Evolutionary conservation across 2,797 vertebrate species (phyloP).

Genomic region (Cyprinodon diabolis): DNA sequence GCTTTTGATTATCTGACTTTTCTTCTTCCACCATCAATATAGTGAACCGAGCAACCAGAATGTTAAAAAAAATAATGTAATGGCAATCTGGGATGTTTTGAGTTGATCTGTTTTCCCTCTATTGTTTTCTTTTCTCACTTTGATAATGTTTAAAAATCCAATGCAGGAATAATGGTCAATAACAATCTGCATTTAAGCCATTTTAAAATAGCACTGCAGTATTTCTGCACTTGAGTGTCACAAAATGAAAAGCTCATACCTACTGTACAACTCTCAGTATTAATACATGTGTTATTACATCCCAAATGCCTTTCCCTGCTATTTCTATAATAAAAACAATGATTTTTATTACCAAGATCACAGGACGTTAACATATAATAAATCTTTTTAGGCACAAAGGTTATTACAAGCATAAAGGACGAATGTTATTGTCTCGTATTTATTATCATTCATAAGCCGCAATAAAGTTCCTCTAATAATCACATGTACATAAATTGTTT

Average conservation of each 20-base stretch:
- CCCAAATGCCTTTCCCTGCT: background rate
- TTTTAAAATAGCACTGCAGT: background rate
- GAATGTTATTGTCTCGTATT: constrained; percentile 24
- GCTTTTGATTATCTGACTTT: background rate
- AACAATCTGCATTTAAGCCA: background rate
- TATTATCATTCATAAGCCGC: constrained; percentile 38
- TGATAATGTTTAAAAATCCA: background rate
- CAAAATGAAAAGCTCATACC: background rate
- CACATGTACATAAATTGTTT: constrained; percentile 56
- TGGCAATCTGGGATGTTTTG: background rate
- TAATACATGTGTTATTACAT: background rate
- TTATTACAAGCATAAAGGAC: constrained; percentile 6
- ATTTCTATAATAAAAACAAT: constrained; percentile 9
- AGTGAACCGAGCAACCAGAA: background rate
- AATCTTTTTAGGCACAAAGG: constrained; percentile 15
- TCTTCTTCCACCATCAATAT: background rate
- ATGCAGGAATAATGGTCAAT: background rate
- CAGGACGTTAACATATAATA: constrained; percentile 6
- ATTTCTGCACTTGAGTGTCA: background rate
- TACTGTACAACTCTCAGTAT: background rate
- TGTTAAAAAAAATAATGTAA: background rate
- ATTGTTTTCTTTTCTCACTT: background rate
- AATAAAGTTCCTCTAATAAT: constrained; percentile 57
- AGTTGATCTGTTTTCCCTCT: background rate
- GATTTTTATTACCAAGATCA: constrained; percentile 20